phyloP scores from a whole-genome alignment of 2,113 vertebrate species.

The human (Homo sapiens) region GRCh38 chr3:120672501-120673000 shows the following conservation, averaged over 20 bases:
- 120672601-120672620: neutral
- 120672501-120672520: neutral
- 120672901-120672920: neutral
- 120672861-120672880: neutral
- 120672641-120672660: neutral
- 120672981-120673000: neutral
- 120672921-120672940: conserved; percentile 8
- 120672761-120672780: neutral
- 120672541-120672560: neutral
- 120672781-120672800: neutral
- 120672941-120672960: neutral
- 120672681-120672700: neutral
- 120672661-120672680: neutral
- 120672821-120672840: neutral
- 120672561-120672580: neutral
- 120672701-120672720: neutral
- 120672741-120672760: neutral
- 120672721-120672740: neutral
- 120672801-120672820: neutral
- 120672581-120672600: neutral
- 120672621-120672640: neutral
- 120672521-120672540: neutral
- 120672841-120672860: neutral
- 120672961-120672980: too few relatives aligned
- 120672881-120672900: neutral